phyloP scores from a whole-genome alignment of 2,797 vertebrate genomes.

The Xyrichtys novacula region DNA sequence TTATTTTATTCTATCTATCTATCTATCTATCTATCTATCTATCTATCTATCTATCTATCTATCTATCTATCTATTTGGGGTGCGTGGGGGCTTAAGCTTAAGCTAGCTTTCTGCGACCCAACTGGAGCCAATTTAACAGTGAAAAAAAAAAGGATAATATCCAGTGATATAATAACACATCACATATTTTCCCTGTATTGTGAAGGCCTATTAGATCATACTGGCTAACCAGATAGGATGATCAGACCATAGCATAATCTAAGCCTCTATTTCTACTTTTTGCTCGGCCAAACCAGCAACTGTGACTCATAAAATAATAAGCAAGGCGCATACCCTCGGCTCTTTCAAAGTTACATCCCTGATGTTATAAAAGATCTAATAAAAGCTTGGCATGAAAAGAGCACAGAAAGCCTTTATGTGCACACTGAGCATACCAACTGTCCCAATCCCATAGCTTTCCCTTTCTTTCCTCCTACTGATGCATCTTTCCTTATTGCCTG shows the following conservation, averaged over 20 bases:
- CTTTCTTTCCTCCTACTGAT: background rate
- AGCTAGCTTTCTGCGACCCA: too few relatives aligned
- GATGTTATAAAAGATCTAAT: slow-evolving; percentile 5
- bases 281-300: background rate
- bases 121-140: too few relatives aligned
- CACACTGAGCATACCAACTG: background rate
- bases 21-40: too few relatives aligned
- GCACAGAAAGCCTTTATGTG: background rate
- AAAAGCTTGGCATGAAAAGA: slow-evolving; percentile 15
- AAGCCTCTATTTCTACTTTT: background rate
- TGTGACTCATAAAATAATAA: slow-evolving; percentile 8
- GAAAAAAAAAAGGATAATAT: too few relatives aligned
- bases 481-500: background rate
- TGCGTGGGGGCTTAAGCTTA: too few relatives aligned
- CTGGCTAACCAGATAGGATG: background rate
- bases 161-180: too few relatives aligned
- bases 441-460: background rate
- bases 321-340: background rate
- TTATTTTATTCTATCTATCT: too few relatives aligned
- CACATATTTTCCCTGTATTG: too few relatives aligned
- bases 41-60: too few relatives aligned
- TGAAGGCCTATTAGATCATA: too few relatives aligned
- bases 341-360: background rate
- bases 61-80: too few relatives aligned
- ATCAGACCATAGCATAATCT: background rate